Conservation (phyloP, 2,888 invertebrate genomes). For the Drosophila nigricruria region DNA sequence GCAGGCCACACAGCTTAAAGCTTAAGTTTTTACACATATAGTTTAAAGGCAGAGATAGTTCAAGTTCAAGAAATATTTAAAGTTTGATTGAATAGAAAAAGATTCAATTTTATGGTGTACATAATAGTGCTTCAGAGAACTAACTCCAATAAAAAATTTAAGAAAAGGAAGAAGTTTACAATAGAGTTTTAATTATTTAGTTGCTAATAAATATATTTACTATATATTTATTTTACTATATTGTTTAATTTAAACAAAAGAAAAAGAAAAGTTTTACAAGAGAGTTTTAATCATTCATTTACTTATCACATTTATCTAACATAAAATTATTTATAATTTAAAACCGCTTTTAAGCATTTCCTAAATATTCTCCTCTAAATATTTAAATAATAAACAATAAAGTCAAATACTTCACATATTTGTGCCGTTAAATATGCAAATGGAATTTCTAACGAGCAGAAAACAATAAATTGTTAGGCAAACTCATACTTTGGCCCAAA, state of each 20-base stretch:
- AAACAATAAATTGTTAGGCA: slow-evolving; percentile 6
- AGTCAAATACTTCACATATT: not conserved
- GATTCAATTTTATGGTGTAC: too few relatives aligned
- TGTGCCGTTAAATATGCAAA: not conserved
- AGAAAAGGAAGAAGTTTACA: too few relatives aligned
- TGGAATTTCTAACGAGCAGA: not conserved
- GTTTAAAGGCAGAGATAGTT: not conserved
- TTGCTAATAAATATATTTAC: too few relatives aligned
- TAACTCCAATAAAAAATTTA: too few relatives aligned
- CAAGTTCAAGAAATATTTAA: not conserved
- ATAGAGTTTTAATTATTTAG: too few relatives aligned
- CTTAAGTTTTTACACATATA: not conserved
- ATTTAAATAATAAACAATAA: not conserved
- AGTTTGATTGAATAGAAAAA: not conserved
- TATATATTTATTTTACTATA: too few relatives aligned
- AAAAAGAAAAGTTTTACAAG: too few relatives aligned
- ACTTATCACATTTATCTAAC: too few relatives aligned
- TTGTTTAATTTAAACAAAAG: too few relatives aligned
- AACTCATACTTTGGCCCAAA: slow-evolving; percentile 9
- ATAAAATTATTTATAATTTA: not conserved
- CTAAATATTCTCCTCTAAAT: not conserved
- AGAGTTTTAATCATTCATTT: too few relatives aligned
- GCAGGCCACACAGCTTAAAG: not conserved
- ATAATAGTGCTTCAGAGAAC: too few relatives aligned
- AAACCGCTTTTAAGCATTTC: not conserved